Base-by-base conservation (phyloP, 2,888 invertebrate genomes). In the Acleris holmiana region DNA sequence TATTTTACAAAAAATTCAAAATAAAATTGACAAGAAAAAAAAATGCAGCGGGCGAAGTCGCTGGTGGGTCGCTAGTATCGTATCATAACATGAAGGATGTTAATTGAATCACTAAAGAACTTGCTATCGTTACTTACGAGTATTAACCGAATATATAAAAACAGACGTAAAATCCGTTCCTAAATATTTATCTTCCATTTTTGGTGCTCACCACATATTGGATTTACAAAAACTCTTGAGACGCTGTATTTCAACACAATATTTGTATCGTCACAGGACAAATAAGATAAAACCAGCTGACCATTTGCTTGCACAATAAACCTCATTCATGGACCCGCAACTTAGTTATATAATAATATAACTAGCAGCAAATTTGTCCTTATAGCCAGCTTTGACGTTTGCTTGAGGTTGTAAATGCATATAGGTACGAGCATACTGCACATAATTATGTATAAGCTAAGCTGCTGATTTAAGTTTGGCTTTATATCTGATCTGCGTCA, bases 221-320 rank as follows among this genome's bases (percentile, higher is more conserved):
- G 25, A 53, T 58, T 44, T 23, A 62, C 58, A 17, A 53, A 46
- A 48, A 47, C 35, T 17, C 15, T 25, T 19, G 49, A 19, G 35
- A 58, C 29, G 49, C 48, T 58, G 48, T 13, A 47, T 47, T 18
- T 40, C 19, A 53, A 58, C 25, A 40, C 21, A 53, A 47, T 41
- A 46, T 58, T 53, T 23, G 53, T 41, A 53, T 64, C 58, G 51
- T 47, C 35, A n/a, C 35, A 23, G 44, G 51, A 40, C 51, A 63
- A 58, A 63, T 58, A 53, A 40, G 47, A 53, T 47, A 51, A 56
- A 56, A 51, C 53, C 18, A 41, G 57, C 29, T 53, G 58, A 49
- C 35, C 25, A 46, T 15, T n/a, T 2, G n/a, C 57, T 40, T 50
- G 25, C 51, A 47, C 47, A 58, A 53, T 25, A 44, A 47, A 64